phyloP scores from a whole-genome alignment of 2,797 vertebrate genomes.

The Rhynchotus rufescens region DNA sequence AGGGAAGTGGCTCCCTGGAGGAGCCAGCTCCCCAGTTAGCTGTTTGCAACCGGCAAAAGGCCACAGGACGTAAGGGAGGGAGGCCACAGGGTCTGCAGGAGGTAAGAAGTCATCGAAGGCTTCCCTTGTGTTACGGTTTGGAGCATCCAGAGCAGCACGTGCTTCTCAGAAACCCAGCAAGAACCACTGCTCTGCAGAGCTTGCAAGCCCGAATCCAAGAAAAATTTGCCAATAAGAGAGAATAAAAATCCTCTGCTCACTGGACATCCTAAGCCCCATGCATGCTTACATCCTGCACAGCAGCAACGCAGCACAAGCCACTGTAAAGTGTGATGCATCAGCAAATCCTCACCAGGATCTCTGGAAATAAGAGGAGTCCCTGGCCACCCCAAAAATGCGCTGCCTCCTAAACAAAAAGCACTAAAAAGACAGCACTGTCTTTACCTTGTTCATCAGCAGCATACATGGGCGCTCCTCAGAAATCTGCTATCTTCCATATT shows the following conservation, averaged over 20 bases:
- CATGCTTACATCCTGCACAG: background rate
- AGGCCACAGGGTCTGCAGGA: background rate
- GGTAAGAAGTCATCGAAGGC: background rate
- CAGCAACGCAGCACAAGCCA: background rate
- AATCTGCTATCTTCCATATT: background rate
- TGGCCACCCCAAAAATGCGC: background rate
- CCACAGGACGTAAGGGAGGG: background rate
- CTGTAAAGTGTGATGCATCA: fast-evolving
- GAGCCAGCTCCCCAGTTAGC: background rate
- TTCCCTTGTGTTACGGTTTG: background rate
- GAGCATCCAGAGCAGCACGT: background rate
- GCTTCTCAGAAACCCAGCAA: background rate
- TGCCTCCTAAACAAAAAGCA: background rate
- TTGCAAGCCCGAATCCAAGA: background rate
- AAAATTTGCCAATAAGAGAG: background rate
- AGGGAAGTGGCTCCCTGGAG: fast-evolving
- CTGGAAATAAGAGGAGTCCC: background rate
- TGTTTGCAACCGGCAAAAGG: background rate
- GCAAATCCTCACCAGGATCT: background rate
- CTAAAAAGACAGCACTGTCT: background rate
- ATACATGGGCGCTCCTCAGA: background rate
- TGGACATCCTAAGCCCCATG: background rate
- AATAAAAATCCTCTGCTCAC: background rate
- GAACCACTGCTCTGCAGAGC: background rate
- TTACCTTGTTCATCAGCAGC: background rate